These are phyloP conservation scores for Acronicta aceris DNA, from an alignment of 2,888 invertebrate species.

Conservation along the genomic window DNA sequence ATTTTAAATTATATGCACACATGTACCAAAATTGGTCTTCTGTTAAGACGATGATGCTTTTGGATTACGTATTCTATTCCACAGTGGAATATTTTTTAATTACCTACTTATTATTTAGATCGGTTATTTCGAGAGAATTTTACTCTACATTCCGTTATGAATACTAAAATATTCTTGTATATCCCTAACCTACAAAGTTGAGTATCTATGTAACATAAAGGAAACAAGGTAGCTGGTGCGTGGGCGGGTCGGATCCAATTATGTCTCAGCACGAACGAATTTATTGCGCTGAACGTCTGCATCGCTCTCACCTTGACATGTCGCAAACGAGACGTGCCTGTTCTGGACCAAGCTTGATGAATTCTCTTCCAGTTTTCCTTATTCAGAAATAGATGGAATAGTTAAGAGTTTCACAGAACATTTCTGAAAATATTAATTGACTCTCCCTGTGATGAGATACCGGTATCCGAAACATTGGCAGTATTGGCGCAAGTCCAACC, in stretches of 20 bases:
- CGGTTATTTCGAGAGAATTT: neutral
- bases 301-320: slow-evolving; percentile 71
- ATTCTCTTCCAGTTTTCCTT: slow-evolving; percentile 65
- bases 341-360: slow-evolving; percentile 65
- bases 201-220: slow-evolving; percentile 52
- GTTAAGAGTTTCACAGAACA: neutral
- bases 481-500: slow-evolving; percentile 50
- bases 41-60: too few species aligned
- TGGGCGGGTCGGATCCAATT: slow-evolving; percentile 82
- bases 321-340: slow-evolving; percentile 55
- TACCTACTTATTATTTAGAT: too few species aligned
- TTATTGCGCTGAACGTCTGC: slow-evolving; percentile 71
- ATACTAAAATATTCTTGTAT: slow-evolving; percentile 15
- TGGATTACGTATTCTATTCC: too few species aligned
- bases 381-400: slow-evolving; percentile 11
- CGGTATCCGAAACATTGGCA: slow-evolving; percentile 32
- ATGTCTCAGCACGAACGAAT: slow-evolving; percentile 79
- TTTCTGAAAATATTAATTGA: slow-evolving; percentile 16
- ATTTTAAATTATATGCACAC: too few species aligned
- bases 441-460: slow-evolving; percentile 2
- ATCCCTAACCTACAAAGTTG: slow-evolving; percentile 39
- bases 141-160: slow-evolving; percentile 19
- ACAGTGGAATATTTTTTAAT: too few species aligned
- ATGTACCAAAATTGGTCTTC: too few species aligned
- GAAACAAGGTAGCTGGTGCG: slow-evolving; percentile 61